Evolutionary conservation across 1,140 invertebrate species (phyloP).

Genomic region (Chelonus insularis): DNA sequence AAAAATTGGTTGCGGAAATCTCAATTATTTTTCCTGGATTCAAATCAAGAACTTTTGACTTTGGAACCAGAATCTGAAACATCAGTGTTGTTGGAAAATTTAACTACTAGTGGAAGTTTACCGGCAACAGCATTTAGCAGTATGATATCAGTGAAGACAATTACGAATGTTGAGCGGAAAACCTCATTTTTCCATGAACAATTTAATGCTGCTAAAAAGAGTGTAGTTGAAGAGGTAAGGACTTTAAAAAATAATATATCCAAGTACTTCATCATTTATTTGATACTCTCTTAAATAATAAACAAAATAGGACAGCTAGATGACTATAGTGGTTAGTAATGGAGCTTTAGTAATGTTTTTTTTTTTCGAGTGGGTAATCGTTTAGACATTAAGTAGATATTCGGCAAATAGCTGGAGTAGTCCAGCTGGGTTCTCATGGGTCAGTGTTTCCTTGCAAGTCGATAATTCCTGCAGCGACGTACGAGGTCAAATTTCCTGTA

Average conservation of each 20-base stretch:
- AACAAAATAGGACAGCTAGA: neutral
- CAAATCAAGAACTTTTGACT: conserved; percentile 60
- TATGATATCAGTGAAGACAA: conserved; percentile 44
- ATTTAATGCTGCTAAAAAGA: conserved; percentile 39
- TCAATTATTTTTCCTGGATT: conserved; percentile 64
- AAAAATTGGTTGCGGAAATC: conserved; percentile 64
- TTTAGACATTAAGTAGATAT: conserved; percentile 30
- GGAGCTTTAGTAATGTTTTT: too few relatives aligned
- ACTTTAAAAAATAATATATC: conserved; percentile 30
- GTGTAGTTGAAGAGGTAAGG: conserved; percentile 49
- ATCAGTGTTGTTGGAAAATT: conserved; percentile 42
- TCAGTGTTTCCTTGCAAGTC: conserved; percentile 59
- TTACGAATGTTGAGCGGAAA: conserved; percentile 37
- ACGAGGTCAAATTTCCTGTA: conserved; percentile 76
- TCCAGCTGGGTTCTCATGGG: conserved; percentile 25
- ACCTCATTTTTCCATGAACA: conserved; percentile 44
- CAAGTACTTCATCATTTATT: conserved; percentile 35
- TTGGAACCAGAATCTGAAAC: conserved; percentile 54
- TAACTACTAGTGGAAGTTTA: conserved; percentile 39
- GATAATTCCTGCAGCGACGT: conserved; percentile 69
- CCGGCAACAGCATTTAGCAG: conserved; percentile 49
- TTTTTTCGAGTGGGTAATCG: neutral
- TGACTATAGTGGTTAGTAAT: neutral
- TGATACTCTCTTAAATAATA: conserved; percentile 13
- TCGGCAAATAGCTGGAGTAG: conserved; percentile 22